Evolutionary conservation across 2,888 invertebrate genomes (phyloP).

Genomic region (Leptopterna dolabrata): DNA sequence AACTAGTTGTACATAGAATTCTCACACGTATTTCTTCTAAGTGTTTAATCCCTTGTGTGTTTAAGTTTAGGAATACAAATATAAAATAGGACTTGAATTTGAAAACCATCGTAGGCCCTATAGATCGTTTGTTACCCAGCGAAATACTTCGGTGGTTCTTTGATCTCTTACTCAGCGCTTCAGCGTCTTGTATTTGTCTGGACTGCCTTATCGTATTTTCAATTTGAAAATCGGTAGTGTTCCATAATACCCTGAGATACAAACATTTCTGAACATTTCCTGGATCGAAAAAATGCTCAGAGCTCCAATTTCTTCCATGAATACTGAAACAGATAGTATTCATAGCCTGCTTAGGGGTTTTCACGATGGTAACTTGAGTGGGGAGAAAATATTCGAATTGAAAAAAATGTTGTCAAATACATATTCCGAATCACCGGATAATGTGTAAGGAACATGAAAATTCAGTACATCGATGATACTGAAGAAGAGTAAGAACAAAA

Average conservation of each 20-base stretch:
- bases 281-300: too few relatives aligned
- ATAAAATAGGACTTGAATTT: not conserved
- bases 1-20: not conserved
- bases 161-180: not conserved
- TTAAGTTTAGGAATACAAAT: conserved; percentile 7
- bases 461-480: not conserved
- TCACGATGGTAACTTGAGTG: too few relatives aligned
- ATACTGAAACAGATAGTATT: too few relatives aligned
- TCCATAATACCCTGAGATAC: not conserved
- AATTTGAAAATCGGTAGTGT: not conserved
- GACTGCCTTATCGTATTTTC: not conserved
- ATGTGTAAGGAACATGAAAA: too few relatives aligned
- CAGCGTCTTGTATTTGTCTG: too few relatives aligned
- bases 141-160: not conserved
- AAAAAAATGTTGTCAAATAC: too few relatives aligned
- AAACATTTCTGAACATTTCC: too few relatives aligned
- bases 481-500: not conserved
- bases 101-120: not conserved
- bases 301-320: too few relatives aligned
- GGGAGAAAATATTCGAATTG: too few relatives aligned
- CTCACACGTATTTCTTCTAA: not conserved
- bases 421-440: too few relatives aligned
- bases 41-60: conserved; percentile 27
- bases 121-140: not conserved
- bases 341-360: too few relatives aligned